phyloP scores from a whole-genome alignment of 2,888 invertebrate species.

The Rhamphomyia laevipes region DNA sequence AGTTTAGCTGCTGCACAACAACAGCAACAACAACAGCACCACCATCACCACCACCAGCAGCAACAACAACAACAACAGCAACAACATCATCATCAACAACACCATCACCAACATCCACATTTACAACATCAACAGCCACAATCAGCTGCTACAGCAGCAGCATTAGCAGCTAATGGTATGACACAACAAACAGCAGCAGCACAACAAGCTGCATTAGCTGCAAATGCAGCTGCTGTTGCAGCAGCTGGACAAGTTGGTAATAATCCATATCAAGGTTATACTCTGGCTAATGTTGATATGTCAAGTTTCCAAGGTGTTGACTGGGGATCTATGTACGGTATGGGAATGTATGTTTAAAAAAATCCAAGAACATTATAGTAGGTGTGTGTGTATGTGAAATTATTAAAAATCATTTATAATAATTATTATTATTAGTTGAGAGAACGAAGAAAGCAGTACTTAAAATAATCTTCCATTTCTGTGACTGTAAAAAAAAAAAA shows the following conservation, averaged over 20 bases:
- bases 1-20: slow-evolving; percentile 30
- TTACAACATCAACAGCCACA: slow-evolving; percentile 31
- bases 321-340: slow-evolving; percentile 85
- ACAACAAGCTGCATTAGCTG: slow-evolving; percentile 31
- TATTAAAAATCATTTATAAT: no score
- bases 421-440: no score
- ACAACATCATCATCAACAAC: slow-evolving; percentile 21
- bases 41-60: slow-evolving; percentile 25
- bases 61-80: slow-evolving; percentile 25
- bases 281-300: slow-evolving; percentile 82
- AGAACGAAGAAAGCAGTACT: no score
- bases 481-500: no score
- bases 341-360: slow-evolving; percentile 70
- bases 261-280: slow-evolving; percentile 64
- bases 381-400: no score
- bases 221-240: slow-evolving; percentile 44
- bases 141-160: slow-evolving; percentile 16
- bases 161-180: slow-evolving; percentile 11
- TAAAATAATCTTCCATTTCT: no score
- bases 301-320: slow-evolving; percentile 84
- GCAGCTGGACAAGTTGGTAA: slow-evolving; percentile 50
- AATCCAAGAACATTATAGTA: no score
- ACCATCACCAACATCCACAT: slow-evolving; percentile 23
- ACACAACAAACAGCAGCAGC: slow-evolving; percentile 33
- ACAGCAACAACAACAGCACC: slow-evolving; percentile 14